Evolutionary conservation across 2,797 vertebrate genomes (phyloP).

Genomic region (Dromococcyx pavoninus): DNA sequence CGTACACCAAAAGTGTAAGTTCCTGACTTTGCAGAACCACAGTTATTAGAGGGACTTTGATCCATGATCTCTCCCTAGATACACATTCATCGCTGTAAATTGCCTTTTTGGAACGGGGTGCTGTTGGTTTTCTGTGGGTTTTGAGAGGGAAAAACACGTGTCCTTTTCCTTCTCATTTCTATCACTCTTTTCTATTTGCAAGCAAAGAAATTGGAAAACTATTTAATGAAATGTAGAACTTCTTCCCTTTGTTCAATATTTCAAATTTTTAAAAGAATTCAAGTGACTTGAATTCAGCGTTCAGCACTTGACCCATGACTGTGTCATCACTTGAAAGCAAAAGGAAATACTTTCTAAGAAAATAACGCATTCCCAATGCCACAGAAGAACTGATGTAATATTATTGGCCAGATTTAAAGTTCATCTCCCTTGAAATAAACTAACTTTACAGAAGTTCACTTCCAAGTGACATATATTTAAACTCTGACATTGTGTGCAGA

Average conservation of each 20-base stretch:
- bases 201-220: not conserved
- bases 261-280: not conserved
- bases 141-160: not conserved
- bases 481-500: not conserved
- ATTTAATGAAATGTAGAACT: not conserved
- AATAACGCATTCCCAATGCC: not conserved
- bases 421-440: not conserved
- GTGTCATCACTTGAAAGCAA: constrained; percentile 42
- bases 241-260: not conserved
- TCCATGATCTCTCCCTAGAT: not conserved
- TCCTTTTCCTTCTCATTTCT: not conserved
- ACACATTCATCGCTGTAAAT: not conserved
- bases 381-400: not conserved
- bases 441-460: not conserved
- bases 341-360: constrained; percentile 41
- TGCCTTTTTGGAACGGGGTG: not conserved
- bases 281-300: not conserved
- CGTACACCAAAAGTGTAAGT: not conserved
- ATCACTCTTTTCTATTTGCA: not conserved
- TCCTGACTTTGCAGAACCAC: not conserved
- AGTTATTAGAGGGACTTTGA: not conserved
- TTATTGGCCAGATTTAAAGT: not conserved
- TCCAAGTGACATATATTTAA: not conserved
- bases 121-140: not conserved
- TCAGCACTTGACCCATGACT: not conserved